Base-by-base conservation (phyloP, 2,113 vertebrate genomes). In the Dasyornis broadbenti region DNA sequence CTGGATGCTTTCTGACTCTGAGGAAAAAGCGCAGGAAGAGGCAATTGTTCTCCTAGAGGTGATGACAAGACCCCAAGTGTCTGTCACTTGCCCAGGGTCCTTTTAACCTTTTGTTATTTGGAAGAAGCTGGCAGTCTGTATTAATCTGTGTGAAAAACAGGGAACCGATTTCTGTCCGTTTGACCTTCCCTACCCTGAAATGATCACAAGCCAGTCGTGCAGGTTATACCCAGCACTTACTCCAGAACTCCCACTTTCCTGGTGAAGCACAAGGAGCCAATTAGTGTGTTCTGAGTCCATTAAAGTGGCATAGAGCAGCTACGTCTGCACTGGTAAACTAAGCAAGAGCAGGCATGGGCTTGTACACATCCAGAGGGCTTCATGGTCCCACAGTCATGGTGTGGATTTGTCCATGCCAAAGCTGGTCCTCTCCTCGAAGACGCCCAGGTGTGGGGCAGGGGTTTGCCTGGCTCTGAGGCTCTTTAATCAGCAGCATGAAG, bases 61-160 rank as follows among this genome's bases (percentile, higher is more conserved):
- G 90, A 73, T 86, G 88, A 77, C 54, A 94, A 77, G 94, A 70
- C 40, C n/a, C 35, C 35, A 83, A 71, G 54, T 50, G 64, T 86
- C 35, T 91, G 63, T 88, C 23, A 7, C 53, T 86, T 86, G 60
- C 61, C 42, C 44, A 39, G 60, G 37, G 21, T 96, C 49, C 61
- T 93, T 96, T 68, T 91, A 88, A 92, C 60, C 65, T 88, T 77
- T 54, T 92, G 40, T 82, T 90, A 28, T 80, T 80, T 79, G 71
- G 54, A 80, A 78, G 82, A 93, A 88, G 47, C 37, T 80, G 85
- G 27, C 85, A 94, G 35, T 39, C 47, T 86, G 42, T 70, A 31
- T 78, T 80, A 88, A 82, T 65, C 78, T 63, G 9, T 73, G 57
- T 73, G 64, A 92, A 75, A 92, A 93, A 88, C 30, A 90, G 82